Conservation (phyloP, 2,797 vertebrate genomes). For the Gambusia yucatana region DNA sequence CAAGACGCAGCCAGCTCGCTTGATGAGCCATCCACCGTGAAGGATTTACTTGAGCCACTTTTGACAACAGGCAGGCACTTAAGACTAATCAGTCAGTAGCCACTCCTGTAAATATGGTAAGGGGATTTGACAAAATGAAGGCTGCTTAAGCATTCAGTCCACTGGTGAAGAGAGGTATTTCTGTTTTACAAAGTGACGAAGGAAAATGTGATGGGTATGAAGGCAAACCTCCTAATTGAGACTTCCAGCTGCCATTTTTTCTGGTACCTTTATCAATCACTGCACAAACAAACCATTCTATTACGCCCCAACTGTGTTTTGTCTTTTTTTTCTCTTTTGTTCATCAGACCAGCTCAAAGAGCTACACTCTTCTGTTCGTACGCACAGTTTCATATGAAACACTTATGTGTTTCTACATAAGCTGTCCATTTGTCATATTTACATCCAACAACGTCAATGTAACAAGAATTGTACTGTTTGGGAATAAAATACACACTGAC, state of each 20-base stretch:
- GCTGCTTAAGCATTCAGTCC: slow-evolving; percentile 22
- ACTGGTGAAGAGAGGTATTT: slow-evolving; percentile 25
- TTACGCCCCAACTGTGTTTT: slow-evolving; percentile 27
- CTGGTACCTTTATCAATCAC: slow-evolving; percentile 32
- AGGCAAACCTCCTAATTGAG: slow-evolving; percentile 3
- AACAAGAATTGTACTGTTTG: slow-evolving; percentile 72
- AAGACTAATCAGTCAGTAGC: slow-evolving; percentile 31
- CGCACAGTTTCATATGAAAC: slow-evolving; percentile 52
- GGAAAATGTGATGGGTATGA: slow-evolving; percentile 8
- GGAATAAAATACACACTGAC: slow-evolving; percentile 74
- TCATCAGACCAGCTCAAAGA: slow-evolving; percentile 42
- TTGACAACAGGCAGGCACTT: slow-evolving; percentile 36
- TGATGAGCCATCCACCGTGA: slow-evolving; percentile 33
- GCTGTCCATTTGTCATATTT: slow-evolving; percentile 59
- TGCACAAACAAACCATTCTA: slow-evolving; percentile 28
- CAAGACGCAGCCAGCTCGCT: slow-evolving; percentile 35
- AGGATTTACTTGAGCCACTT: slow-evolving; percentile 47
- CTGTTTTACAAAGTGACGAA: slow-evolving; percentile 33
- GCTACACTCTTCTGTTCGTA: slow-evolving; percentile 37
- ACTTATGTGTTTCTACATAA: slow-evolving; percentile 56
- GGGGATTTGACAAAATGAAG: slow-evolving; percentile 36
- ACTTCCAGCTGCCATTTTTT: slow-evolving; percentile 36
- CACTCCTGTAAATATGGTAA: slow-evolving; percentile 44
- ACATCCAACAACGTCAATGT: slow-evolving; percentile 66
- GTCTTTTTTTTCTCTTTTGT: slow-evolving; percentile 26